A percentile compares a stretch with the other conserved stretches of the same genome.
Evolutionary conservation across 2,797 vertebrate species (phyloP).

Genomic region (Anabacerthia variegaticeps): DNA sequence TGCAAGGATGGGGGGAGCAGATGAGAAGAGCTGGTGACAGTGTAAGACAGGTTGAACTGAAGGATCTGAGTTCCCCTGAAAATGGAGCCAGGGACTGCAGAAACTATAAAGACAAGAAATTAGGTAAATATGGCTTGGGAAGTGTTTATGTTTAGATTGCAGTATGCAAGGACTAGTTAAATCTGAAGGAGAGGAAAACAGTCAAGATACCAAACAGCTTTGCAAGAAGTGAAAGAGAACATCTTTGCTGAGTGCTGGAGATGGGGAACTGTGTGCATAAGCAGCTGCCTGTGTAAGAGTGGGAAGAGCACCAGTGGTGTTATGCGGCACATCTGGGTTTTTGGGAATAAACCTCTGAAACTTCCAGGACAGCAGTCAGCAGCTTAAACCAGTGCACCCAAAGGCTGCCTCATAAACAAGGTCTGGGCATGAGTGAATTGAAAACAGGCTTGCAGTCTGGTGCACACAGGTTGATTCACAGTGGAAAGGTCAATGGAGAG

Average conservation of each 20-base stretch:
- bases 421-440: neutral
- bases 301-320: neutral
- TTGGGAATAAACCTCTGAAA: neutral
- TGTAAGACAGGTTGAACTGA: neutral
- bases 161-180: neutral
- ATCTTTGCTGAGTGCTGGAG: neutral
- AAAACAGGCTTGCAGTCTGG: neutral
- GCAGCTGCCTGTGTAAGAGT: neutral
- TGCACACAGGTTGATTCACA: neutral
- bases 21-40: neutral
- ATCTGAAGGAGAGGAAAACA: neutral
- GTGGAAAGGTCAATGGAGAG: neutral
- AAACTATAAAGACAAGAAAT: neutral
- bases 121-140: neutral
- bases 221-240: neutral
- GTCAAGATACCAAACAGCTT: neutral
- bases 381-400: neutral
- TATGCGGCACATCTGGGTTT: neutral
- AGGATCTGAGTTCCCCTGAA: neutral
- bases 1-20: neutral
- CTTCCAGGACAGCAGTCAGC: neutral
- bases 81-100: neutral
- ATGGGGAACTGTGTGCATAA: accelerated
- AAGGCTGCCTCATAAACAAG: neutral
- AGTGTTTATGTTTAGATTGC: neutral